A percentile compares a stretch with the other conserved stretches of the same genome.
phyloP scores from a whole-genome alignment of 2,888 invertebrate species.

The Drosophila macrospina region DNA sequence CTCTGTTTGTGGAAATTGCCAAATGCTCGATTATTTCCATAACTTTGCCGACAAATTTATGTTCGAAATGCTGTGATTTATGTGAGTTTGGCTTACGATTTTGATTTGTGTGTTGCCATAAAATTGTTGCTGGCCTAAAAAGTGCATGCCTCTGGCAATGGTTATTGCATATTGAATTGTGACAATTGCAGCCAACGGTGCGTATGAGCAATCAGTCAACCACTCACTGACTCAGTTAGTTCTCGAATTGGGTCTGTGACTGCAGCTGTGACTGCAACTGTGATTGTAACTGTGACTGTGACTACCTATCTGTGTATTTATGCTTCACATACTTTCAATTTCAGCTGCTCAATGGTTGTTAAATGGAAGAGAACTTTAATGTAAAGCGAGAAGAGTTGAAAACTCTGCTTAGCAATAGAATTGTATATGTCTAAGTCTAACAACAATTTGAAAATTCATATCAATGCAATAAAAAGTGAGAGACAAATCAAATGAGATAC shows the following conservation, averaged over 20 bases:
- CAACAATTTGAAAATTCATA: too few relatives aligned
- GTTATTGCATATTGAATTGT: constrained; percentile 68
- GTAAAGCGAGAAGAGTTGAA: neutral
- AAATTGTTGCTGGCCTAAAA: constrained; percentile 29
- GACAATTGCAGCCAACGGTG: constrained; percentile 65
- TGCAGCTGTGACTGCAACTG: neutral
- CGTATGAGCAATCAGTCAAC: constrained; percentile 73
- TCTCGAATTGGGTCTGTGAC: neutral
- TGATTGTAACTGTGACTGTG: neutral
- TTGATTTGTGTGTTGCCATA: constrained; percentile 65
- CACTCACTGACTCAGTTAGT: constrained; percentile 58
- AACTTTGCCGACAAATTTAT: constrained; percentile 46
- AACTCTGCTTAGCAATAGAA: too few relatives aligned
- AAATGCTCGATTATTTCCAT: constrained; percentile 26
- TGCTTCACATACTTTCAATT: constrained; percentile 56
- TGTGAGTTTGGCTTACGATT: constrained; percentile 43
- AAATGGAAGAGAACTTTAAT: neutral
- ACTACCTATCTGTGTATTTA: constrained; percentile 55
- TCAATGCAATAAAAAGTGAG: too few relatives aligned
- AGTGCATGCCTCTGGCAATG: constrained; percentile 16
- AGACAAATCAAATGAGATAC: constrained; percentile 6
- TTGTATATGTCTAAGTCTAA: too few relatives aligned
- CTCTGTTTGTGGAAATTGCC: constrained; percentile 35
- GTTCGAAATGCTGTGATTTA: constrained; percentile 51
- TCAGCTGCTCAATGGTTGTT: constrained; percentile 3